Base-by-base conservation (phyloP, 2,113 vertebrate species). In the Potamarius usumacintae region DNA sequence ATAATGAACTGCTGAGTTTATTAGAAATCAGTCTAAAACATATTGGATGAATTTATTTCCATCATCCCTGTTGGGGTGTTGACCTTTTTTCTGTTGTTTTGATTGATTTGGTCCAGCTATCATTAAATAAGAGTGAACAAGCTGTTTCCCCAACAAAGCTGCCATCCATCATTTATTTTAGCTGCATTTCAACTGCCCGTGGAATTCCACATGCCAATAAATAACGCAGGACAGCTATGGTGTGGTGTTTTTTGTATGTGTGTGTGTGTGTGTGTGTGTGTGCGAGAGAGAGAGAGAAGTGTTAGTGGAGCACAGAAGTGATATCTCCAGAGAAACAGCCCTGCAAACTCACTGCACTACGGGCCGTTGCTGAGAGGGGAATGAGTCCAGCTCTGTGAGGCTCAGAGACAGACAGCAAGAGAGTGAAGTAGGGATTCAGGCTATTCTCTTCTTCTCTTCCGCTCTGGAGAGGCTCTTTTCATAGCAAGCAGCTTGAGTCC, bases 1-100 rank as follows among this genome's bases (percentile, higher is more conserved):
- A 86, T 86, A 80, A 88, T 77, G 48, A 85, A 87, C 74, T 86
- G 87, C 76, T 30, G 69, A 84, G 69, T 90, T 89, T 91, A 91
- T 91, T 92, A 85, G 86, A 89, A 88, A 88, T 90, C 91, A 89
- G 86, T 91, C 90, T 91, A 87, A 89, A 87, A 89, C 80, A 67
- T 52, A 62, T 20, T 83, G 78, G 5, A 88, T 84, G 88, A 84
- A 12, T 87, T 89, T 89, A 72, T 74, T 67, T 74, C 81, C 76
- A 27, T 67, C 7, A 76, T 65, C 20, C 84, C 18, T 48, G 42
- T 63, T 27, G 71, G 42, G 25, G 71, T 63, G 34, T 89, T 84
- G 67, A 7, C 22, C 25, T 82, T 72, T 58, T 63, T n/a, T 86
- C 63, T 42, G 72, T 22, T 78, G 42, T 30, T 82, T 57, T 87